Percentiles rank a stretch among this genome's conserved stretches.
Conservation (phyloP, 2,888 invertebrate species). For the Germaria angustata region DNA sequence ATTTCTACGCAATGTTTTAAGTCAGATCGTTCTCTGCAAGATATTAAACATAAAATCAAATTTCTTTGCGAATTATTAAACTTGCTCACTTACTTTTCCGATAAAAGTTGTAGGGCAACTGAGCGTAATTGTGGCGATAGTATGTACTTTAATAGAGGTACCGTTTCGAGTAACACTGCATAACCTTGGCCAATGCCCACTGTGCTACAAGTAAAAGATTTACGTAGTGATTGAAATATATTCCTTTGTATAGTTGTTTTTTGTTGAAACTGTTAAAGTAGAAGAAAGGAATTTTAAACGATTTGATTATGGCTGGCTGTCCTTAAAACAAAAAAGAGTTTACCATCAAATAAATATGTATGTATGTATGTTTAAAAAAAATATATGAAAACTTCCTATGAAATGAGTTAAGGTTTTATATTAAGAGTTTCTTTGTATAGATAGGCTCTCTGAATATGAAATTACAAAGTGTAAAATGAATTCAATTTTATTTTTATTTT, state of each 20-base stretch:
- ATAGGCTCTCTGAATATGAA: constrained; percentile 48
- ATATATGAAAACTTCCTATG: no score
- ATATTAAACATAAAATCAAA: neutral
- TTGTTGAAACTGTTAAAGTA: constrained; percentile 81
- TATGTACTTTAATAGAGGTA: constrained; percentile 86
- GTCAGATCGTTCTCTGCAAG: constrained; percentile 80
- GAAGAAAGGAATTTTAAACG: constrained; percentile 44
- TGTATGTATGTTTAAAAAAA: neutral
- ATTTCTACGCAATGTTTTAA: constrained; percentile 87
- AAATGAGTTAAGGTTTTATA: constrained; percentile 22
- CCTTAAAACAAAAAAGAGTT: constrained; percentile 23
- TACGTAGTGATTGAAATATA: constrained; percentile 83
- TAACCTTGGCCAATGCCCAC: constrained; percentile 77
- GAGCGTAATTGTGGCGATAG: constrained; percentile 88
- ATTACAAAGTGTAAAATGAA: constrained; percentile 63
- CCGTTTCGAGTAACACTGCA: constrained; percentile 84
- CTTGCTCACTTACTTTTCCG: constrained; percentile 75
- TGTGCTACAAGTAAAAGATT: constrained; percentile 82
- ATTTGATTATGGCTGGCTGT: constrained; percentile 46
- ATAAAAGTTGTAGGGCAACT: constrained; percentile 81
- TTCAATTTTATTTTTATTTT: constrained; percentile 39
- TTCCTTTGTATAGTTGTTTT: constrained; percentile 81
- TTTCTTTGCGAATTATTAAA: neutral
- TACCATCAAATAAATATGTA: constrained; percentile 7
- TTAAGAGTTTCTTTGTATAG: constrained; percentile 2